Conservation (phyloP, 2,888 invertebrate species). For the Camptogramma bilineatum region DNA sequence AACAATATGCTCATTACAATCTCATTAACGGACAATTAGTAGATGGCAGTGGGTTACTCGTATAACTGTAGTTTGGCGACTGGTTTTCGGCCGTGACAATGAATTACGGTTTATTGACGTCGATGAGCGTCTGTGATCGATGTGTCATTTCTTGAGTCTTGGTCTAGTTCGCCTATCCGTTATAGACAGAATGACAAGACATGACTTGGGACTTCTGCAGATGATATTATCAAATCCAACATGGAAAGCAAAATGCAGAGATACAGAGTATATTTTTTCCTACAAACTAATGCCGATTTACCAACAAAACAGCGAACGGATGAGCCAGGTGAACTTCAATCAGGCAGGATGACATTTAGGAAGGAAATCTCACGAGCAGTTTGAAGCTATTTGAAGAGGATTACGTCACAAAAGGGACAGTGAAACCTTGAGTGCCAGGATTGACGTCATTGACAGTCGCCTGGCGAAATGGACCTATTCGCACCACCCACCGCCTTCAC, state of each 20-base stretch:
- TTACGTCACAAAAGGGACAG: slow-evolving; percentile 47
- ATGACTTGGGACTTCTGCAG: slow-evolving; percentile 6
- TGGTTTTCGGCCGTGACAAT: slow-evolving; percentile 34
- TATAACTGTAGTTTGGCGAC: slow-evolving; percentile 34
- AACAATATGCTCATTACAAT: slow-evolving; percentile 21
- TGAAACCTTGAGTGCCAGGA: slow-evolving; percentile 39
- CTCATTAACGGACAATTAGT: slow-evolving; percentile 36
- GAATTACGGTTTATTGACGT: slow-evolving; percentile 32
- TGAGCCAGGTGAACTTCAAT: slow-evolving; percentile 19
- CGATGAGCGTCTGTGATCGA: slow-evolving; percentile 22
- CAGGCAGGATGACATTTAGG: slow-evolving; percentile 31
- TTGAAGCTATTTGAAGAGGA: slow-evolving; percentile 30
- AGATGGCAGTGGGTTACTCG: slow-evolving; percentile 28
- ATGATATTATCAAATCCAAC: neutral
- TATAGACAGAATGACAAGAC: slow-evolving; percentile 3
- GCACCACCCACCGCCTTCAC: slow-evolving; percentile 37
- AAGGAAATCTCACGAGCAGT: slow-evolving; percentile 26
- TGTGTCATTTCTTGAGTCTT: slow-evolving; percentile 24
- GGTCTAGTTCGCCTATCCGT: slow-evolving; percentile 19
- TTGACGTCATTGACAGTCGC: slow-evolving; percentile 40
- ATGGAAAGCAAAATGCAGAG: neutral
- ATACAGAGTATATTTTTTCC: neutral
- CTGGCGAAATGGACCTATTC: slow-evolving; percentile 38
- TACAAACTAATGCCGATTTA: neutral
- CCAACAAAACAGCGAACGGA: neutral